phyloP scores from a whole-genome alignment of 2,888 invertebrate genomes.

The Erebia palarica region DNA sequence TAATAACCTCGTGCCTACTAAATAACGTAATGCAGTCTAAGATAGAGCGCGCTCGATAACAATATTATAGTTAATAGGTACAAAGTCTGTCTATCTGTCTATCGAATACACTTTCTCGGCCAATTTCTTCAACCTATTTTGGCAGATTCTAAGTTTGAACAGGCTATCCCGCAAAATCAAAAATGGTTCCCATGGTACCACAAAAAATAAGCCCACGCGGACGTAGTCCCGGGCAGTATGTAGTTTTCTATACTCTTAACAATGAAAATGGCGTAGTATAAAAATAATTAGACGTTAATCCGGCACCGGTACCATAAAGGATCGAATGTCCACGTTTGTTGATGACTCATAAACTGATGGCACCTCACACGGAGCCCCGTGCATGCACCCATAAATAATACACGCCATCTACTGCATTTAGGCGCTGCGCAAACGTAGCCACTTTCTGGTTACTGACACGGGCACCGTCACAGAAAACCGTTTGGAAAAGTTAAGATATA shows the following conservation, averaged over 20 bases:
- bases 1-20: background rate
- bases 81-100: no score
- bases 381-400: constrained; percentile 55
- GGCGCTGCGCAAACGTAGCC: no score
- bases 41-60: background rate
- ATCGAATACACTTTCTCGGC: no score
- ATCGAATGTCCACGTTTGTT: constrained; percentile 51
- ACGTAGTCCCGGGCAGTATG: background rate
- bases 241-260: background rate
- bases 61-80: no score
- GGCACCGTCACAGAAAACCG: no score
- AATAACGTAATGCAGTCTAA: background rate
- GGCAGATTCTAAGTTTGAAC: no score
- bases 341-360: constrained; percentile 55
- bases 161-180: no score
- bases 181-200: no score
- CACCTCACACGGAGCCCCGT: constrained; percentile 49
- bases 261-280: constrained; percentile 10
- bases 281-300: constrained; percentile 55
- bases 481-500: constrained; percentile 27
- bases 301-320: constrained; percentile 50
- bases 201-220: no score
- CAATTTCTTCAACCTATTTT: no score
- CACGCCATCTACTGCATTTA: constrained; percentile 48
- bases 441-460: no score